A percentile compares a stretch with the other conserved stretches of the same genome.
Evolutionary conservation across 2,797 vertebrate species (phyloP).

Genomic region (Sebastes diploproa): DNA sequence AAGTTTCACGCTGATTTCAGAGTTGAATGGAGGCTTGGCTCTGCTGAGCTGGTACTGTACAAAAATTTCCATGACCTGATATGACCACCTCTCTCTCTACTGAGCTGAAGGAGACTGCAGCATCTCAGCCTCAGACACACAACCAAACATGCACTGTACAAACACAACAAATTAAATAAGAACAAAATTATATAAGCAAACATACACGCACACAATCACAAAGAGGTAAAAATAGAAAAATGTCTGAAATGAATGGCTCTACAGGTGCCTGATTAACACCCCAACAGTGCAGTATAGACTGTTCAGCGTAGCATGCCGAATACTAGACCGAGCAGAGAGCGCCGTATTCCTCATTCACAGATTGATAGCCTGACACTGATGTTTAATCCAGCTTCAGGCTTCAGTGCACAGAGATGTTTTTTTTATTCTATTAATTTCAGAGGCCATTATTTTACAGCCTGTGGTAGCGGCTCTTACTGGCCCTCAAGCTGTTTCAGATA

Average conservation of each 20-base stretch:
- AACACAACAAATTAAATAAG: background rate
- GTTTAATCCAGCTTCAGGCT: constrained; percentile 59
- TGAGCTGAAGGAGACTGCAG: constrained; percentile 23
- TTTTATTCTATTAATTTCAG: constrained; percentile 61
- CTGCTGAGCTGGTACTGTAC: background rate
- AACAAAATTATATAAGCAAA: background rate
- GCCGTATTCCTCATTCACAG: constrained; percentile 37
- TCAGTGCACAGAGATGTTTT: constrained; percentile 50
- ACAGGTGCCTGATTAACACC: constrained; percentile 45
- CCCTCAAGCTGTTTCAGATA: constrained; percentile 31
- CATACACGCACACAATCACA: background rate
- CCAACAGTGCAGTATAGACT: constrained; percentile 5
- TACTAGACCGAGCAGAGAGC: constrained; percentile 12
- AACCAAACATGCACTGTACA: background rate
- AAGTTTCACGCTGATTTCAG: background rate
- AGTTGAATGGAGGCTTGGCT: background rate
- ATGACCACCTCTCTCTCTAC: constrained; percentile 21
- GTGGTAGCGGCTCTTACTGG: constrained; percentile 30
- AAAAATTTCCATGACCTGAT: constrained; percentile 22
- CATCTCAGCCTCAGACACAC: background rate
- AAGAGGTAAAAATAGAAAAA: constrained; percentile 27
- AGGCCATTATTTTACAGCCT: constrained; percentile 62
- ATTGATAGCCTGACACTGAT: constrained; percentile 48
- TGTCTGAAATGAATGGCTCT: constrained; percentile 26
- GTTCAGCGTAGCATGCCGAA: background rate